Percentiles rank a stretch among this genome's conserved stretches.
phyloP scores from a whole-genome alignment of 2,888 invertebrate genomes.

The Nomada fucata region DNA sequence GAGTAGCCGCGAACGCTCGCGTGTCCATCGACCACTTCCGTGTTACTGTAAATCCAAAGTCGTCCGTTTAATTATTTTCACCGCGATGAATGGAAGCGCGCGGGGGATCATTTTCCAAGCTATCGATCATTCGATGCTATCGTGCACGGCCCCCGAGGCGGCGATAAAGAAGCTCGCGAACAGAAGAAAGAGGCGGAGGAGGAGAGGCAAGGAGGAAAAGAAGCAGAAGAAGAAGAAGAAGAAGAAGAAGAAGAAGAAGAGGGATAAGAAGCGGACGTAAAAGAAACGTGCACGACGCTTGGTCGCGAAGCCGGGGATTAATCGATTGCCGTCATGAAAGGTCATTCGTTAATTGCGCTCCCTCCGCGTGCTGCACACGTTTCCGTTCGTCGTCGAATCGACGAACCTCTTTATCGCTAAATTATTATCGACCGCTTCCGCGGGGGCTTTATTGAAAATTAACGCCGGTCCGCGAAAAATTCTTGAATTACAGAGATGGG shows the following conservation, averaged over 20 bases:
- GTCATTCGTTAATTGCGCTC: conserved; percentile 75
- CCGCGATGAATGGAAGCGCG: conserved; percentile 59
- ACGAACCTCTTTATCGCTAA: conserved; percentile 34
- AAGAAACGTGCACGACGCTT: conserved; percentile 43
- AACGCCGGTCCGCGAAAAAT: conserved; percentile 17
- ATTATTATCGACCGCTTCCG: conserved; percentile 35
- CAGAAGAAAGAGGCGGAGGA: not conserved
- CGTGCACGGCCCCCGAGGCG: conserved; percentile 46
- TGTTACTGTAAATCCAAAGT: conserved; percentile 70
- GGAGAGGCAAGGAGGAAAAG: not conserved
- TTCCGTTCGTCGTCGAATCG: conserved; percentile 26
- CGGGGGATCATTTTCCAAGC: conserved; percentile 62
- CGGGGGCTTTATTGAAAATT: conserved; percentile 41
- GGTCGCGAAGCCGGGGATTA: conserved; percentile 46
- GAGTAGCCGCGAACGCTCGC: conserved; percentile 31
- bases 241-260: conserved; percentile 18
- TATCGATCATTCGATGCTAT: conserved; percentile 65
- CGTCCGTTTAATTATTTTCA: conserved; percentile 68
- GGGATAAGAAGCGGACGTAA: conserved; percentile 12
- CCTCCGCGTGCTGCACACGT: conserved; percentile 17
- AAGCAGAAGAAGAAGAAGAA: not conserved
- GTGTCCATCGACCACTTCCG: conserved; percentile 65
- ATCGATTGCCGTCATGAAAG: conserved; percentile 71
- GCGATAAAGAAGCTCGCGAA: conserved; percentile 51
- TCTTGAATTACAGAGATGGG: not conserved